Conservation (phyloP, 2,797 vertebrate genomes). For the Mycteria americana region DNA sequence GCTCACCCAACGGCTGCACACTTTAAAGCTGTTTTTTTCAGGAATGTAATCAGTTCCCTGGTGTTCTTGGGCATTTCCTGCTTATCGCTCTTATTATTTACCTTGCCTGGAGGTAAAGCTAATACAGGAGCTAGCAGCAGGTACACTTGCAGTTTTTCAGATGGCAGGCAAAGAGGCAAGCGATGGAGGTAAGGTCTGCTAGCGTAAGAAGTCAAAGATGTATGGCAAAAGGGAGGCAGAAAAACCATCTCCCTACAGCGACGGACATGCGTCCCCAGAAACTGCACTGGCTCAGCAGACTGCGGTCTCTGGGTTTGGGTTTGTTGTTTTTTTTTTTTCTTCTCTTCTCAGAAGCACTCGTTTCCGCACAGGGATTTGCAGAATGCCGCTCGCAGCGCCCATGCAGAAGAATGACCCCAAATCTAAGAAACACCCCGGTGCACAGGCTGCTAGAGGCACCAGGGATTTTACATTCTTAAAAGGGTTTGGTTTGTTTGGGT, state of each 20-base stretch:
- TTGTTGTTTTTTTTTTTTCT: no score
- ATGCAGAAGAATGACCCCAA: not conserved
- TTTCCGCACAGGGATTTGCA: not conserved
- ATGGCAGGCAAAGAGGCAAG: not conserved
- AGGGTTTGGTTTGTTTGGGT: not conserved
- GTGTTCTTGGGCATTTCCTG: not conserved
- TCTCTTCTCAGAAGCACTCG: not conserved
- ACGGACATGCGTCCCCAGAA: not conserved
- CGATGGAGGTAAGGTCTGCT: not conserved
- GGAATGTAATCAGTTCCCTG: not conserved
- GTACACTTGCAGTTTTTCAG: not conserved
- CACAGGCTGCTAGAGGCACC: not conserved
- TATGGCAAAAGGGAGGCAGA: not conserved
- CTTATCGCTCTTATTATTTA: not conserved
- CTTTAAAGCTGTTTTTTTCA: not conserved
- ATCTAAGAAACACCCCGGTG: accelerated
- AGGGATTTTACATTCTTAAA: not conserved
- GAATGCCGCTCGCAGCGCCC: not conserved
- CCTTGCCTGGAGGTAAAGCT: not conserved
- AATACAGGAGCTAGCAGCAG: not conserved
- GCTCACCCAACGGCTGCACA: accelerated
- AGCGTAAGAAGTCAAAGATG: not conserved
- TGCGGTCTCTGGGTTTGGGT: not conserved
- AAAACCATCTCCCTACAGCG: not conserved
- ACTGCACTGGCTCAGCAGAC: no score